Evolutionary conservation across 2,888 invertebrate genomes (phyloP).

Genomic region (Slavum lentiscoides): DNA sequence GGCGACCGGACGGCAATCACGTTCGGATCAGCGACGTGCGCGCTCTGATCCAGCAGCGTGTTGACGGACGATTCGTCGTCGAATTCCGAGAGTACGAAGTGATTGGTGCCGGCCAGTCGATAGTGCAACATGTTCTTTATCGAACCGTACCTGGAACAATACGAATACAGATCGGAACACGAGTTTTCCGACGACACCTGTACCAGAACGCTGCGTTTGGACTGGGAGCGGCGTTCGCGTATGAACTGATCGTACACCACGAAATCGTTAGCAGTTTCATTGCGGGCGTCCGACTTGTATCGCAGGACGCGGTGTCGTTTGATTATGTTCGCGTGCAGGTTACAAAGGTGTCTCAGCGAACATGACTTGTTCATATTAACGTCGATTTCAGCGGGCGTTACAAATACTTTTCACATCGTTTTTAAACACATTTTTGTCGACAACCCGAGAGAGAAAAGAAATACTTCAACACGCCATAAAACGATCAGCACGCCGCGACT

Average conservation of each 20-base stretch:
- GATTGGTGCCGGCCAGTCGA: slow-evolving; percentile 61
- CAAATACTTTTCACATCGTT: too few species aligned
- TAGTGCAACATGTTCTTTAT: slow-evolving; percentile 61
- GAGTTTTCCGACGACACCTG: slow-evolving; percentile 76
- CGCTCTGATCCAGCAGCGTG: slow-evolving; percentile 65
- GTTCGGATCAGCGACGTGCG: slow-evolving; percentile 65
- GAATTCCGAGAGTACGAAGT: slow-evolving; percentile 79
- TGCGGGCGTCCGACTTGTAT: slow-evolving; percentile 14
- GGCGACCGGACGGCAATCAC: slow-evolving; percentile 71
- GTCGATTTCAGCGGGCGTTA: too few species aligned
- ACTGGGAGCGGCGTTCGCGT: slow-evolving; percentile 66
- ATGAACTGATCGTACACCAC: slow-evolving; percentile 33
- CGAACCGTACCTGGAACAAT: slow-evolving; percentile 71
- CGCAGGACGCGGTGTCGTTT: not conserved
- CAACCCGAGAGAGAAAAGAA: too few species aligned
- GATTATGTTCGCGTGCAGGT: not conserved
- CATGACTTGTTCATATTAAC: slow-evolving; percentile 32
- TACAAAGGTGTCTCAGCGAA: slow-evolving; percentile 26
- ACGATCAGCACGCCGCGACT: not conserved
- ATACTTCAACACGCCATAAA: too few species aligned
- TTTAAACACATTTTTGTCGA: too few species aligned
- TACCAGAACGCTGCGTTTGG: slow-evolving; percentile 72
- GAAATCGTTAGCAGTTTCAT: slow-evolving; percentile 10
- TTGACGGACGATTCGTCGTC: slow-evolving; percentile 63
- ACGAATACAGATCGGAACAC: slow-evolving; percentile 69